phyloP scores from a whole-genome alignment of 2,888 invertebrate species.

The Macrosoma leucophasiata region DNA sequence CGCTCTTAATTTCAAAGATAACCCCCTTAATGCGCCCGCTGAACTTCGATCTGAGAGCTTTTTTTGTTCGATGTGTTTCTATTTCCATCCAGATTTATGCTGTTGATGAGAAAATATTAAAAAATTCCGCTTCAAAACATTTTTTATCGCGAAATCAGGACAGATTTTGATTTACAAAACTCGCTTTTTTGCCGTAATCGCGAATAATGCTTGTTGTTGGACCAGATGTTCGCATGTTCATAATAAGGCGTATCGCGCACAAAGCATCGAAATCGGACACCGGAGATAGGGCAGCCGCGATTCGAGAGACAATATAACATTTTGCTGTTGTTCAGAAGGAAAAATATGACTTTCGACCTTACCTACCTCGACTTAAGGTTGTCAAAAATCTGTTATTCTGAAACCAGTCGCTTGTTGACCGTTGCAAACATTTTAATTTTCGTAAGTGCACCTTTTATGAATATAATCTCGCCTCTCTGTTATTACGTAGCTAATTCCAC shows the following conservation, averaged over 20 bases:
- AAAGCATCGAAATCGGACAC: conserved; percentile 74
- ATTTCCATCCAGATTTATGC: conserved; percentile 34
- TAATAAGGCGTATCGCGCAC: conserved; percentile 73
- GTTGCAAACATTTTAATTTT: conserved; percentile 60
- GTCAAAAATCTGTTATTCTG: neutral
- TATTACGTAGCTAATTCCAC: conserved; percentile 27
- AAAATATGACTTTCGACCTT: conserved; percentile 37
- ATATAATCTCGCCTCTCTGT: conserved; percentile 40
- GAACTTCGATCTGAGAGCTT: conserved; percentile 41
- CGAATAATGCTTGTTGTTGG: conserved; percentile 55
- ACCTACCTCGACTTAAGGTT: conserved; percentile 24
- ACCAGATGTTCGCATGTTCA: conserved; percentile 64
- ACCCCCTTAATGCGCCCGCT: conserved; percentile 54
- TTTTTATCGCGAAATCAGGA: conserved; percentile 17
- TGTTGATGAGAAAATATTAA: too few relatives aligned
- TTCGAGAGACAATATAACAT: conserved; percentile 50
- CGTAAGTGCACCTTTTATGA: conserved; percentile 56
- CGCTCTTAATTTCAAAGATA: conserved; percentile 64
- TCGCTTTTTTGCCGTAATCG: conserved; percentile 54
- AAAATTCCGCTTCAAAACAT: too few relatives aligned
- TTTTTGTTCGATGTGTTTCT: too few relatives aligned
- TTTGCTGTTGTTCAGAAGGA: too few relatives aligned
- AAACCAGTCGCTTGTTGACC: too few relatives aligned
- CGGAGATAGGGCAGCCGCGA: conserved; percentile 67
- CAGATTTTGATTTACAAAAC: conserved; percentile 30